Conservation (phyloP, 2,797 vertebrate species). For the Gymnodraco acuticeps region DNA sequence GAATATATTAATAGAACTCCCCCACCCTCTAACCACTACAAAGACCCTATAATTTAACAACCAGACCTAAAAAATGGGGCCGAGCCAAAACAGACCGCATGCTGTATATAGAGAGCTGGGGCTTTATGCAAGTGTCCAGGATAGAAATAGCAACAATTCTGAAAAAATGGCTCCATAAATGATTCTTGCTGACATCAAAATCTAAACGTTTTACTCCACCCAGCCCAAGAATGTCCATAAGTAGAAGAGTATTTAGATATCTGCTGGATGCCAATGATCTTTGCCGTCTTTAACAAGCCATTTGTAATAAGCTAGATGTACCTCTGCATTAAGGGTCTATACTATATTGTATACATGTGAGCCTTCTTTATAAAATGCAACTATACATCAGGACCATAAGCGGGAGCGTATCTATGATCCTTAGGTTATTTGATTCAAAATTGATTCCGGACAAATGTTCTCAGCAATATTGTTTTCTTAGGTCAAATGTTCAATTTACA, state of each 20-base stretch:
- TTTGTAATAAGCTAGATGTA: slow-evolving; percentile 5
- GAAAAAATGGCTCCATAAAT: neutral
- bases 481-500: too few species aligned
- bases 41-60: slow-evolving; percentile 1
- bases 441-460: too few species aligned
- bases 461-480: too few species aligned
- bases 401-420: too few species aligned
- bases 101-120: neutral
- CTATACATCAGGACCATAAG: too few species aligned
- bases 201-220: neutral
- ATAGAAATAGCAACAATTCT: neutral
- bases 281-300: neutral
- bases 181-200: neutral
- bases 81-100: neutral
- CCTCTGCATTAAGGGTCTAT: neutral
- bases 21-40: neutral
- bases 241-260: neutral
- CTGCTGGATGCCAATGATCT: neutral
- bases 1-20: slow-evolving; percentile 7
- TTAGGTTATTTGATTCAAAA: too few species aligned
- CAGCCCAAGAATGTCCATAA: neutral
- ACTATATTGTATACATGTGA: neutral
- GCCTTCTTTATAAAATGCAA: too few species aligned
- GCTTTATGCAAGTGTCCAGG: neutral
- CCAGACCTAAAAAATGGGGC: neutral